These are phyloP conservation scores for Scomber colias DNA, from an alignment of 2,113 vertebrate genomes.

Conservation along the genomic window DNA sequence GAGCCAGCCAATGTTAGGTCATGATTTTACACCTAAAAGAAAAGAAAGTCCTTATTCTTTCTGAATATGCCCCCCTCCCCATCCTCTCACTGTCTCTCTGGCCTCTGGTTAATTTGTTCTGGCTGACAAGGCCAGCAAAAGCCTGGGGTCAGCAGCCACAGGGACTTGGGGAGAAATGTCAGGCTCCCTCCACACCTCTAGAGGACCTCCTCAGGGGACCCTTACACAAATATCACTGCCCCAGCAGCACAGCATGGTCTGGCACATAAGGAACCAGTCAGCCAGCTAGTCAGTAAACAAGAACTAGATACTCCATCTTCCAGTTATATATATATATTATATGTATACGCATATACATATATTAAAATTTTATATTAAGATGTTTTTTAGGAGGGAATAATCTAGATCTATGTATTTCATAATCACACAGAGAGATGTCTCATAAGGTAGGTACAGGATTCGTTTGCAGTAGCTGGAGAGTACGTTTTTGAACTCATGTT, in stretches of 20 bases:
- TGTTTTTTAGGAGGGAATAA: neutral
- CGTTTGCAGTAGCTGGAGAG: neutral
- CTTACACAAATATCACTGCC: slow-evolving; percentile 74
- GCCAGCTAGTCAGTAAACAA: slow-evolving; percentile 39
- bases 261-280: slow-evolving; percentile 58
- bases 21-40: slow-evolving; percentile 32
- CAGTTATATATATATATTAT: neutral
- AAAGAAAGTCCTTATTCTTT: slow-evolving; percentile 45
- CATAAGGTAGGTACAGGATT: neutral
- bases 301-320: neutral
- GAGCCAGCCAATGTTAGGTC: slow-evolving; percentile 22
- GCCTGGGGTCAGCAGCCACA: slow-evolving; percentile 66
- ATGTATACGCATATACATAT: neutral
- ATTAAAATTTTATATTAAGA: neutral
- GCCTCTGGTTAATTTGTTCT: slow-evolving; percentile 65
- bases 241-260: slow-evolving; percentile 63
- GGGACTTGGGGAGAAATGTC: slow-evolving; percentile 76
- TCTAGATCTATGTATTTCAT: neutral
- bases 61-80: slow-evolving; percentile 31
- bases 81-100: slow-evolving; percentile 51
- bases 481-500: slow-evolving; percentile 6
- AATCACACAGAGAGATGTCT: neutral
- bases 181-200: slow-evolving; percentile 71
- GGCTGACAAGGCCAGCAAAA: slow-evolving; percentile 68
- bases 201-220: slow-evolving; percentile 67